A percentile compares a stretch with the other conserved stretches of the same genome.
These are phyloP conservation scores for Microcebus tavaratra DNA, from an alignment of 2,113 vertebrate species.

Conservation along the genomic window DNA sequence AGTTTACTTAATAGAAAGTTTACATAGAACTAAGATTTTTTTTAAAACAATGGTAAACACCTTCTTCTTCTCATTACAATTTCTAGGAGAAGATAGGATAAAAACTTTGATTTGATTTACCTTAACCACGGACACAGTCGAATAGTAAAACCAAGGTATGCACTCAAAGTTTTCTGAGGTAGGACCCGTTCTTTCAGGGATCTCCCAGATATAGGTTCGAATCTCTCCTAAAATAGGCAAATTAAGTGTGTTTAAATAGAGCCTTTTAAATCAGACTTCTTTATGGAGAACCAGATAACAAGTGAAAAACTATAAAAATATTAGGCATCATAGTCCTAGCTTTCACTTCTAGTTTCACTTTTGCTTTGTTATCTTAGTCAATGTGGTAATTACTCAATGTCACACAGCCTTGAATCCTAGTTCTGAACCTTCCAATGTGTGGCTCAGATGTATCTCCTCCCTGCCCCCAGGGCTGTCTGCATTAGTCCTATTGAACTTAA, in stretches of 20 bases:
- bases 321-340: neutral
- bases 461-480: neutral
- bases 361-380: neutral
- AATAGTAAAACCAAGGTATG: constrained; percentile 87
- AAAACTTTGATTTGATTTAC: constrained; percentile 69
- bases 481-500: neutral
- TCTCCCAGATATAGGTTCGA: constrained; percentile 86
- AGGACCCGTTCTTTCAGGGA: constrained; percentile 86
- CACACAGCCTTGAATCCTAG: neutral
- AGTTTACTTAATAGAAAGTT: neutral
- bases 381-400: neutral
- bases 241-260: neutral
- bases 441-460: neutral
- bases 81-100: neutral
- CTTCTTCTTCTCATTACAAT: neutral
- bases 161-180: constrained; percentile 83
- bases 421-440: neutral
- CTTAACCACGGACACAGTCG: constrained; percentile 85
- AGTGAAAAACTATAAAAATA: neutral
- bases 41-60: neutral
- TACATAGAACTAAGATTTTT: neutral
- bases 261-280: neutral
- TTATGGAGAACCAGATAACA: neutral
- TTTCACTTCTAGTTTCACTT: neutral
- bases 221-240: constrained; percentile 81